Evolutionary conservation across 92 coral and sea anemone genomes (phyloP), one percentile per base, ranked within the genome.

Genomic region (Heteractis magnifica): DNA sequence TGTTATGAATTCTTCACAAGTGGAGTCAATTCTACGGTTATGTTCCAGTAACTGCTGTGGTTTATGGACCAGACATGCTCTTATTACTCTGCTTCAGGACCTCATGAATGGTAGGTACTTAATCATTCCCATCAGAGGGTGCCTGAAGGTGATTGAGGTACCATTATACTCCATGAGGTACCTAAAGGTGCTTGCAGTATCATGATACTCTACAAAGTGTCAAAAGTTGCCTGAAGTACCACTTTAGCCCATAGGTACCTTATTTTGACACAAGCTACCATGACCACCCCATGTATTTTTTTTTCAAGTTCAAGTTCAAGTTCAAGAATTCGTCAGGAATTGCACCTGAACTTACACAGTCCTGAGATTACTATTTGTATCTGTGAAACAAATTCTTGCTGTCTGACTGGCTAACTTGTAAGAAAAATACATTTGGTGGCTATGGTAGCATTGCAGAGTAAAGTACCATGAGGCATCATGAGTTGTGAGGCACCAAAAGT

Each of bases 41-140:
- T 94, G 98, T 86, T 91, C 88, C n/a, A 87, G 89, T 77, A 82
- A 85, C 87, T 92, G 93, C 93, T 98, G 95, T 21, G 98, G 94
- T 1, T 86, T 94, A 58, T 96, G 99, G 99, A 88, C 94, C 11
- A 79, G 91, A 77, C 99, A 96, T 81, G 91, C 99, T 9, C 91
- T 93, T 7, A 91, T 91, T 10, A 88, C 93, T 5, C 78, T 96
- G 50, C 72, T 96, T 18, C 95, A 96, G 82, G 99, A 96, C 90
- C 89, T 96, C 48, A 87, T 94, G 21, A 90, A 88, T 76, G 98
- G 99, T 96, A 87, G 34, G 88, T 44, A 16, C n/a, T n/a, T 14
- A 0, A 21, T 64, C 6, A 15, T 12, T 77, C 51, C 6, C 6
- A 23, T 4, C 77, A 72, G 44, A 34, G 44, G 15, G 49, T 49